Evolutionary conservation across 1,140 invertebrate genomes (phyloP).

Genomic region (Proales similis): DNA sequence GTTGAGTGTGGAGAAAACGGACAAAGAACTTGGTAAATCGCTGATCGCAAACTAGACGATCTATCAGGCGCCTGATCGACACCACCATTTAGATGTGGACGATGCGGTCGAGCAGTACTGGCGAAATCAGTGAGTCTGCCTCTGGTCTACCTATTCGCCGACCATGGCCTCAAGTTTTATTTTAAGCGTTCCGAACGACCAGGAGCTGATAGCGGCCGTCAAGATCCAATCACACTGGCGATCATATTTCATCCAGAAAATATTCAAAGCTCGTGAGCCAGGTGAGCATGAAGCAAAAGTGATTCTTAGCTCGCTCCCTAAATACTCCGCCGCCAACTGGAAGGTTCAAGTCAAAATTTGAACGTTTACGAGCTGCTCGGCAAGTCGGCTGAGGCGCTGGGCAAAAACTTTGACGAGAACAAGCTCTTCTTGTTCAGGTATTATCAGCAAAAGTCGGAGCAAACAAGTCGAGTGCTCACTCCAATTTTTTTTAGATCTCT

Average conservation of each 20-base stretch:
- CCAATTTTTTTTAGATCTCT: slow-evolving; percentile 42
- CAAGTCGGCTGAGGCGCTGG: slow-evolving; percentile 47
- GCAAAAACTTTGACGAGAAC: slow-evolving; percentile 46
- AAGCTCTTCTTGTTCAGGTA: slow-evolving; percentile 48
- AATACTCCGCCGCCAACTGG: slow-evolving; percentile 9
- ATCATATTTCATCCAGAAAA: slow-evolving; percentile 45
- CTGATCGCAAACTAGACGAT: no score
- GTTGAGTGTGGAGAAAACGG: neutral
- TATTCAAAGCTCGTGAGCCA: slow-evolving; percentile 43
- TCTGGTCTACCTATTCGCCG: no score
- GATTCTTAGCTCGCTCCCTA: slow-evolving; percentile 1
- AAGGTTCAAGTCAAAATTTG: slow-evolving; percentile 46
- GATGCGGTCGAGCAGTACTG: slow-evolving; percentile 27
- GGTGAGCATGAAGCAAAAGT: slow-evolving; percentile 39
- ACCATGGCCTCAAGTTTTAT: no score
- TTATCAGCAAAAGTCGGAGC: neutral
- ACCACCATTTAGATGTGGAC: slow-evolving; percentile 3
- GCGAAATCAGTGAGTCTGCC: slow-evolving; percentile 34
- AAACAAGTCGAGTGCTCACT: neutral
- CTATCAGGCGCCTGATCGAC: no score
- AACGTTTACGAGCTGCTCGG: slow-evolving; percentile 44
- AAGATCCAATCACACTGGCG: slow-evolving; percentile 49
- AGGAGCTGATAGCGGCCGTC: slow-evolving; percentile 47
- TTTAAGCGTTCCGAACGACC: slow-evolving; percentile 44
- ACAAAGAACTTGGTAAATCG: no score